Percentiles rank a stretch among this genome's conserved stretches.
phyloP scores from a whole-genome alignment of 2,113 vertebrate species.

The Morone saxatilis region DNA sequence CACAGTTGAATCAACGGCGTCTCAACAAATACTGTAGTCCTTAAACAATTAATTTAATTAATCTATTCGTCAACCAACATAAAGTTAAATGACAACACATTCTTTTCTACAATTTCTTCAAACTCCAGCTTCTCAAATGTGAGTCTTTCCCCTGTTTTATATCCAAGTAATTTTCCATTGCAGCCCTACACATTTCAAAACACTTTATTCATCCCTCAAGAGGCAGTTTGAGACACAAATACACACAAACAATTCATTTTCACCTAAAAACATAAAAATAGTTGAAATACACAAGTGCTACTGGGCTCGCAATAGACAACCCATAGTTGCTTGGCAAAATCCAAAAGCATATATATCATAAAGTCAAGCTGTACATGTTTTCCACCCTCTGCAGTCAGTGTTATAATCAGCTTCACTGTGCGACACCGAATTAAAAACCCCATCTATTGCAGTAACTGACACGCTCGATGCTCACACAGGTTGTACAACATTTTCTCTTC shows the following conservation, averaged over 20 bases:
- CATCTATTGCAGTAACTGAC: slow-evolving; percentile 28
- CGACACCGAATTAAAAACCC: neutral
- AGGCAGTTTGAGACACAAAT: neutral
- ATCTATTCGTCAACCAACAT: neutral
- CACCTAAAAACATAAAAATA: neutral
- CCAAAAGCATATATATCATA: neutral
- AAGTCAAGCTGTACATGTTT: neutral
- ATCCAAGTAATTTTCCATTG: neutral
- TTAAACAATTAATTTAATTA: neutral
- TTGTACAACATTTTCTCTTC: slow-evolving; percentile 27
- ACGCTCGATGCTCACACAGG: slow-evolving; percentile 37
- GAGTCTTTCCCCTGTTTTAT: neutral
- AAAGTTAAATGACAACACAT: neutral
- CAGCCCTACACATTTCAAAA: no score
- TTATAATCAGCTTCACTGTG: slow-evolving; percentile 16
- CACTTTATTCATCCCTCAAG: no score
- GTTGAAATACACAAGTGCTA: neutral
- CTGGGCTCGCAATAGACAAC: no score
- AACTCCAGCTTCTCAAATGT: neutral
- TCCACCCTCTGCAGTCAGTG: neutral
- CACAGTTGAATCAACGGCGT: neutral
- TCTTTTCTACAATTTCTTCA: no score
- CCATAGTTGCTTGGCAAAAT: neutral
- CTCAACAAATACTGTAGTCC: neutral
- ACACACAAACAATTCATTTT: neutral